Evolutionary conservation across 2,113 vertebrate species (phyloP), one percentile per base, ranked within the genome.

Genomic region (Prolemur simus): DNA sequence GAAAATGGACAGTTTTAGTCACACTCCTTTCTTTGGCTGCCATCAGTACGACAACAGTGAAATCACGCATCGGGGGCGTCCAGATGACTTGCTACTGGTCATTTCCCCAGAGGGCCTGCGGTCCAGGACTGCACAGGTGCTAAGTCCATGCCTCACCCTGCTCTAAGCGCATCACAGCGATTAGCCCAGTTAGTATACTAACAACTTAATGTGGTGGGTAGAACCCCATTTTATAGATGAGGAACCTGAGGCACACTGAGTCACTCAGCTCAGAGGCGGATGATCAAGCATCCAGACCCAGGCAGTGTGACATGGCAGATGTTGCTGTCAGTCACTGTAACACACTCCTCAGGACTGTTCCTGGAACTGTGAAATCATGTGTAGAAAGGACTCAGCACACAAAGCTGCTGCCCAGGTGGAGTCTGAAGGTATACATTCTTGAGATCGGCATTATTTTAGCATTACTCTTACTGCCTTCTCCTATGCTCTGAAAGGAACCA

Each of bases 1-100:
- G 15, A 94, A 92, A 96, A 94, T 93, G 94, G 93, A 87, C 91
- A 92, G 73, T 87, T 94, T 95, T 94, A 94, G 94, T 94, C 88
- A 78, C 85, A 93, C 52, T 63, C 23, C 23, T 92, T 96, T 86
- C 71, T 63, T 97, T 69, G 47, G 88, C 91, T 92, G 63, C 82
- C 82, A 86, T 94, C 85, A 93, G 32, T 20, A 34, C 80, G 78
- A 90, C 87, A 94, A 47, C 1, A 27, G 83, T 93, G 74, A 96
- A 91, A 71, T 94, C 39, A 15, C 74, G 82, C 89, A 87, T 45
- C 29, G 5, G 64, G 18, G 27, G 64, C 37, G n/a, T n/a, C 49
- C 64, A 39, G 64, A 8, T 1, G 11, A 83, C 52, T 9, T 54
- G 77, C 56, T 82, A 45, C 71, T 78, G 84, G 63, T 85, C 60